Percentiles rank a stretch among this genome's conserved stretches.
Conservation (phyloP, 2,797 vertebrate species). For the Dallia pectoralis region DNA sequence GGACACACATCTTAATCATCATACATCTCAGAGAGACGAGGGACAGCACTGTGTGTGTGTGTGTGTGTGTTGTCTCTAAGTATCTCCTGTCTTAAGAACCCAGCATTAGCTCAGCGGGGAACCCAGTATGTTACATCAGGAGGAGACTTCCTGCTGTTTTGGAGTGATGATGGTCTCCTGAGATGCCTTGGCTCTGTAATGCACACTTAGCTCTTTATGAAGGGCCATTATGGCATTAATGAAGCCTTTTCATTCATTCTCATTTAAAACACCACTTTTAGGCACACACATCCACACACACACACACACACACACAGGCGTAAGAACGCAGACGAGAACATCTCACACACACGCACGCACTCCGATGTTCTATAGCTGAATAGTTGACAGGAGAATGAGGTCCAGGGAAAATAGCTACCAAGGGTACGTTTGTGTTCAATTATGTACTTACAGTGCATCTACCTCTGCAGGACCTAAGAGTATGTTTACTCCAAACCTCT, state of each 20-base stretch:
- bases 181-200: background rate
- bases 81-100: background rate
- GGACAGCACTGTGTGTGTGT: slow-evolving; percentile 37
- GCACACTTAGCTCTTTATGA: background rate
- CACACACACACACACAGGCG: background rate
- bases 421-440: slow-evolving; percentile 2
- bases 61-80: slow-evolving; percentile 6
- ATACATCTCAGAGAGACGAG: slow-evolving; percentile 59
- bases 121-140: background rate
- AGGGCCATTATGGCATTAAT: background rate
- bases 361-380: background rate
- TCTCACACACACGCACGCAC: background rate
- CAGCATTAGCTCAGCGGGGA: background rate
- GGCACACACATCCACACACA: background rate
- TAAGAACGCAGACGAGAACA: background rate
- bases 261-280: background rate
- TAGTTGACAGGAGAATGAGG: background rate
- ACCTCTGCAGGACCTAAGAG: background rate
- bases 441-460: slow-evolving; percentile 1
- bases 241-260: background rate
- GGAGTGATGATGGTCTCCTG: background rate
- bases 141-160: slow-evolving; percentile 10
- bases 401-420: background rate
- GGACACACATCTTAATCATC: slow-evolving; percentile 65
- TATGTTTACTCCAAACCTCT: background rate